Evolutionary conservation across 2,888 invertebrate species (phyloP), one percentile per base, ranked within the genome.

Genomic region (Acronicta alni): DNA sequence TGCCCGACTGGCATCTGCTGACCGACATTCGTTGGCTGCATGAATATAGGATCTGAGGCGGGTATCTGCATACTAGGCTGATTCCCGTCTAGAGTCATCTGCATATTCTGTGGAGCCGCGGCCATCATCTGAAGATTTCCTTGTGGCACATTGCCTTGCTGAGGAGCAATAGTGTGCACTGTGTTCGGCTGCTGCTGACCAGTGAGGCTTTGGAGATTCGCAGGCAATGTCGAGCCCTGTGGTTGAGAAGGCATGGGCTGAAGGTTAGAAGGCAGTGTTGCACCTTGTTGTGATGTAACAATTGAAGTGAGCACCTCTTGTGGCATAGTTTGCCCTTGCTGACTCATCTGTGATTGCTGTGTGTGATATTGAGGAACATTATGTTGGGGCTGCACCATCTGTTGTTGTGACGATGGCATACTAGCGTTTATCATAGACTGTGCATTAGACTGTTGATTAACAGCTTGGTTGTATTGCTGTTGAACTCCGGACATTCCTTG

Each of bases 201-300:
- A 60, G 89, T 90, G 56, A 94, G 77, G 49, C 91, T 91, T 81
- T 95, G 95, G 76, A 95, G 89, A 89, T 95, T 95, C 15, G 95
- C 91, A 37, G 95, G 95, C 75, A 95, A 89, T n/a, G 95, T 95
- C 0, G 95, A 89, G n/a, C 95, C 95, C 72, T 95, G 95, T 23
- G 93, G 92, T 75, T 92, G 93, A 57, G 91, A 88, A 16, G 87
- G 86, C 92, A 94, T 93, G 0, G 88, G 84, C 67, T 94, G 94
- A 26, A 94, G 87, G 77, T 93, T 93, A 57, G 85, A 80, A 65
- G 94, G 91, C 67, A 95, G 76, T 61, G 94, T 91, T 70, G 92
- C 89, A 88, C 93, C 94, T 89, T 91, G 93, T 79, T 94, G 93
- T 79, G 92, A 93, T 81, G 93, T 86, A 62, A 92, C 93, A 80